These are phyloP conservation scores for Exocentrus adspersus DNA, from an alignment of 2,888 invertebrate genomes.

Conservation along the genomic window DNA sequence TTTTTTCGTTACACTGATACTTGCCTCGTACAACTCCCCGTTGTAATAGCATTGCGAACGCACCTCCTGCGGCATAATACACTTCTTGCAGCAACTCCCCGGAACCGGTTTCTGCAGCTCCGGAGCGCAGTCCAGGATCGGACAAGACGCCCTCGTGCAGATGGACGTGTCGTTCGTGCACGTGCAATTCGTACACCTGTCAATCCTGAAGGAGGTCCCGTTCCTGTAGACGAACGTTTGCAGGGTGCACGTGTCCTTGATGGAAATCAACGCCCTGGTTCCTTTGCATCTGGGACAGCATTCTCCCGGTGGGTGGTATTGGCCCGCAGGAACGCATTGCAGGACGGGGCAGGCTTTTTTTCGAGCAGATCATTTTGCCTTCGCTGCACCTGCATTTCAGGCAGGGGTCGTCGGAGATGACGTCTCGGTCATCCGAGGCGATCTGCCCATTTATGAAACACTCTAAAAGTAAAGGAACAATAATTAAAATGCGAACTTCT, in stretches of 20 bases:
- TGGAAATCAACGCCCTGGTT: conserved; percentile 64
- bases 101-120: conserved; percentile 74
- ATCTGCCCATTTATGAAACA: conserved; percentile 80
- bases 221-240: conserved; percentile 51
- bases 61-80: conserved; percentile 76
- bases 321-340: conserved; percentile 78
- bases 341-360: conserved; percentile 90
- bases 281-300: conserved; percentile 74
- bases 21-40: conserved; percentile 77
- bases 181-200: conserved; percentile 86
- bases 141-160: conserved; percentile 85
- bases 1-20: too few relatives aligned
- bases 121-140: conserved; percentile 87
- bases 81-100: conserved; percentile 81
- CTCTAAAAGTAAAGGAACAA: conserved; percentile 53
- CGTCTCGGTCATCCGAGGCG: conserved; percentile 79
- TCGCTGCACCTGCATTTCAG: conserved; percentile 83
- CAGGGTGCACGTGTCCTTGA: conserved; percentile 66
- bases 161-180: conserved; percentile 84
- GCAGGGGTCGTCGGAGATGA: conserved; percentile 87
- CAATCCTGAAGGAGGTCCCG: conserved; percentile 58
- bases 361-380: conserved; percentile 78
- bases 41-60: conserved; percentile 72
- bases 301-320: conserved; percentile 77
- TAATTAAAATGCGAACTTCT: too few relatives aligned